These are phyloP conservation scores for Eurytoma californica DNA, from an alignment of 2,888 invertebrate species.

Conservation along the genomic window DNA sequence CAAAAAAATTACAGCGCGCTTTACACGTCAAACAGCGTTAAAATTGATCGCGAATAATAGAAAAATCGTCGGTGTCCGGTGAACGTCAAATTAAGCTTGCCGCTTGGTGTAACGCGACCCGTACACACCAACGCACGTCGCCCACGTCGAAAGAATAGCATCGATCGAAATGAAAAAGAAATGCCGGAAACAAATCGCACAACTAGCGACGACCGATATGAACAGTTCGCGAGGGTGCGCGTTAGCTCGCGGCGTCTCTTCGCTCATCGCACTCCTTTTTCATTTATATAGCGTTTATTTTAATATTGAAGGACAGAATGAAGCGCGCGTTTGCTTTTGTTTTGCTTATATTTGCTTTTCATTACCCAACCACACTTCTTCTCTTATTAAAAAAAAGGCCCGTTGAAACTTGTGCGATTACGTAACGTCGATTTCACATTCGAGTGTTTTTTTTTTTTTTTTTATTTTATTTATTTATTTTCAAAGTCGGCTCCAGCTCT, in stretches of 20 bases:
- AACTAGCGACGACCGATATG: no score
- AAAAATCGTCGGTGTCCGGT: no score
- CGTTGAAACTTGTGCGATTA: constrained; percentile 56
- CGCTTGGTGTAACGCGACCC: no score
- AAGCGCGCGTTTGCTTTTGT: constrained; percentile 18
- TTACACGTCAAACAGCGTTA: no score
- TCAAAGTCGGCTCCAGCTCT: constrained; percentile 15
- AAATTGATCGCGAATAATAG: no score
- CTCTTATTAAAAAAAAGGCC: constrained; percentile 52
- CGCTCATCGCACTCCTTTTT: not conserved
- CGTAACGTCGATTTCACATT: constrained; percentile 24
- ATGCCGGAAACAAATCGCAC: no score
- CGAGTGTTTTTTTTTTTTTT: constrained; percentile 16
- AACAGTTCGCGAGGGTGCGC: no score
- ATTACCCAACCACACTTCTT: not conserved
- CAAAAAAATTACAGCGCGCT: no score
- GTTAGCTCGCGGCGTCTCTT: not conserved
- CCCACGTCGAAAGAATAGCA: no score
- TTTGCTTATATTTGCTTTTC: not conserved
- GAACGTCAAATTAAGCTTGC: no score
- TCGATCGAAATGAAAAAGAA: no score
- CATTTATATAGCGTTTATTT: not conserved
- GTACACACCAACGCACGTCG: no score
- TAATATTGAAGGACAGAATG: constrained; percentile 17
- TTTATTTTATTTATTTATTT: not conserved